These are phyloP conservation scores for Aleiodes alternator DNA, from an alignment of 2,888 invertebrate species.

Conservation along the genomic window DNA sequence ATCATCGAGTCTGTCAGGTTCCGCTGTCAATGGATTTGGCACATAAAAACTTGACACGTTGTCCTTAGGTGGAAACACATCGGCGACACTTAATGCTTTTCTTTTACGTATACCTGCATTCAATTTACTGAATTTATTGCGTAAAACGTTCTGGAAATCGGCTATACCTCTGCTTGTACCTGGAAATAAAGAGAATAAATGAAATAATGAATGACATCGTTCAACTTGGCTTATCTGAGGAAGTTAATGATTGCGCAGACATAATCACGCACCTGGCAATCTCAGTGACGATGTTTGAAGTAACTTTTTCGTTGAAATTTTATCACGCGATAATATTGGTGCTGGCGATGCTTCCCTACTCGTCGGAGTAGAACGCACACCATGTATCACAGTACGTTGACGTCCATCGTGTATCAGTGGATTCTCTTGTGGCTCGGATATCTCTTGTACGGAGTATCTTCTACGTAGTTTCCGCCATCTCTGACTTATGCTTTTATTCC, in stretches of 20 bases:
- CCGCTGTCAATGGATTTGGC: constrained; percentile 78
- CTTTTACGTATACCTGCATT: constrained; percentile 83
- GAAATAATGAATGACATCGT: not conserved
- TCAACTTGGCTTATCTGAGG: not conserved
- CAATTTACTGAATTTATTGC: constrained; percentile 82
- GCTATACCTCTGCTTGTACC: constrained; percentile 79
- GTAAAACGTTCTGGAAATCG: constrained; percentile 79
- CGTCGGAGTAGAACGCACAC: constrained; percentile 69
- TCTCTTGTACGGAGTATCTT: constrained; percentile 79
- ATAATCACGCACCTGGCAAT: constrained; percentile 70
- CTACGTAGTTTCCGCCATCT: constrained; percentile 85
- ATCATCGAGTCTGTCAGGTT: not conserved
- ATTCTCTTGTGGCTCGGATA: constrained; percentile 77
- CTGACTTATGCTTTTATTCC: constrained; percentile 86
- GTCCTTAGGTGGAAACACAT: constrained; percentile 77
- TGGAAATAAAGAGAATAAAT: constrained; percentile 43
- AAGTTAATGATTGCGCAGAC: constrained; percentile 1
- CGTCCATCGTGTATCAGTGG: constrained; percentile 75
- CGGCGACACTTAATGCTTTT: constrained; percentile 83
- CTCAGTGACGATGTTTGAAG: constrained; percentile 75
- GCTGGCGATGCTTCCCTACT: constrained; percentile 72
- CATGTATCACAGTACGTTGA: constrained; percentile 63
- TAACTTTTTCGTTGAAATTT: constrained; percentile 67
- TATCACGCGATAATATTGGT: constrained; percentile 67
- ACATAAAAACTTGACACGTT: constrained; percentile 80